Base-by-base conservation (phyloP, 2,113 vertebrate species). In the Cryptomyrus ogoouensis region DNA sequence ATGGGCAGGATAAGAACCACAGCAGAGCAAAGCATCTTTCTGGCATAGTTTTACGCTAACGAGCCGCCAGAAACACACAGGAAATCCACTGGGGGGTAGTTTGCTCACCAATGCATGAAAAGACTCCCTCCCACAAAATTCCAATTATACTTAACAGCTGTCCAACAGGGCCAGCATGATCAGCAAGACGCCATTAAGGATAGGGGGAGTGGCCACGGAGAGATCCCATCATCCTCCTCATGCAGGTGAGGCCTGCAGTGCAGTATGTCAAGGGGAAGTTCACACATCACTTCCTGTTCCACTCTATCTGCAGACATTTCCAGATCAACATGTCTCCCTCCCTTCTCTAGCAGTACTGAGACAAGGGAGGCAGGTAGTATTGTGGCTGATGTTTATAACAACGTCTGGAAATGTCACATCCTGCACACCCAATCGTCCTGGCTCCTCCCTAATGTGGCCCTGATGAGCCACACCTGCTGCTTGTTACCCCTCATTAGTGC, bases 121-220 rank as follows among this genome's bases (percentile, higher is more conserved):
- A 77, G 58, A 9, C 88, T 66, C 58, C 56, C 70, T 74, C 47
- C 58, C 56, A 46, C 21, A 7, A 27, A 44, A 74, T 49, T 46
- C 58, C 88, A 74, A 49, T 74, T 89, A 89, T 44, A 74, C 62
- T 17, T 89, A 74, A 89, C 77, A 89, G 88, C 58, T 88, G 39
- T 88, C 52, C 56, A 53, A 83, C 87, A 88, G 87, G 39, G 42
- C 21, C 21, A 27, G 12, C 83, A 21, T 44, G 87, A 39, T 5
- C 44, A 21, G 62, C 62, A 31, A 31, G 62, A 70, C 62, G 13
- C 62, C 10, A 12, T 70, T 70, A 70, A 31, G 62, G 62, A 31
- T 27, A 12, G 62, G 27, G 27, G 62, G 62, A 31, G 62, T 12
- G 62, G 62, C n/a, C 62, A 70, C 62, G 3, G 62, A 70, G 62